These are phyloP conservation scores for Epinephelus lanceolatus DNA, from an alignment of 2,113 vertebrate species.

Conservation along the genomic window DNA sequence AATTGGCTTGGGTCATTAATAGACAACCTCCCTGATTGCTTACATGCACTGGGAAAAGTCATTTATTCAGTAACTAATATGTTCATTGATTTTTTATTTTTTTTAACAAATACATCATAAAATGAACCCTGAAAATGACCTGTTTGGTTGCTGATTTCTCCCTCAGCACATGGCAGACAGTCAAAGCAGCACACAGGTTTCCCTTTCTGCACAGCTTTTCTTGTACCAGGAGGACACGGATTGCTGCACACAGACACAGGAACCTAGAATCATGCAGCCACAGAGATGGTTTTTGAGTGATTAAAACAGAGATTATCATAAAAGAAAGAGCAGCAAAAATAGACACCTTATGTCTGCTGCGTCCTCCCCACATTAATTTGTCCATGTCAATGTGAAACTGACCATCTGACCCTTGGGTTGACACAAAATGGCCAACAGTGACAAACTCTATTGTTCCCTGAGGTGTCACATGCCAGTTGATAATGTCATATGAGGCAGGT, in stretches of 20 bases:
- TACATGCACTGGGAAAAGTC: not conserved
- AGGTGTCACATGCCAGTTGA: slow-evolving; percentile 73
- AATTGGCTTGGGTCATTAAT: not conserved
- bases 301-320: not conserved
- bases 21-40: not conserved
- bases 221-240: slow-evolving; percentile 63
- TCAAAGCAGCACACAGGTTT: slow-evolving; percentile 75
- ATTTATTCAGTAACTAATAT: not conserved
- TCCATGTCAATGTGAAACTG: slow-evolving; percentile 67
- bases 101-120: not conserved
- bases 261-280: slow-evolving; percentile 36
- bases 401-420: slow-evolving; percentile 45
- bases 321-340: not conserved
- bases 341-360: slow-evolving; percentile 32
- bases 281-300: not conserved
- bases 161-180: slow-evolving; percentile 70
- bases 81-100: too few relatives aligned
- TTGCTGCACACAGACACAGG: slow-evolving; percentile 69
- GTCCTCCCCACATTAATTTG: slow-evolving; percentile 68
- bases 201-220: slow-evolving; percentile 70
- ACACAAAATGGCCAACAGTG: slow-evolving; percentile 71
- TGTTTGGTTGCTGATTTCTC: slow-evolving; percentile 72
- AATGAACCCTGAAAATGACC: slow-evolving; percentile 39
- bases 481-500: slow-evolving; percentile 74
- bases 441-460: slow-evolving; percentile 60